Evolutionary conservation across 1,140 invertebrate species (phyloP), one percentile per base, ranked within the genome.

Genomic region (Armadillidium nasatum): DNA sequence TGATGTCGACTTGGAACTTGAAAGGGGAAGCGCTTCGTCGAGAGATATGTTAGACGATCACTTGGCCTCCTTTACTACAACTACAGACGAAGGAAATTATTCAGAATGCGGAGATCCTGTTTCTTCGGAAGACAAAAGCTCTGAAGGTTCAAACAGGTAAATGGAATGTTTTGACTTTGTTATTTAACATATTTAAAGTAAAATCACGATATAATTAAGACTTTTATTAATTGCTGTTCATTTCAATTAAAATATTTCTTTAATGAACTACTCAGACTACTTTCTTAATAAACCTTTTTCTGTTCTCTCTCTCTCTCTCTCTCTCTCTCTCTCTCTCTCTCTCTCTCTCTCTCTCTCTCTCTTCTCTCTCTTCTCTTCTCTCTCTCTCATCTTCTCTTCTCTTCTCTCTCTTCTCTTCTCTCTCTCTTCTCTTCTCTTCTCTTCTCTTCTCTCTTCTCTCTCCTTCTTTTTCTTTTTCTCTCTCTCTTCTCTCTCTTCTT

Each of bases 71-170:
- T 82, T 81, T 76, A 83, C 83, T 66, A 82, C 81, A 22, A 83
- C 82, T 68, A 84, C 82, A 23, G 83, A 83, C 78, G 84, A 85
- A 75, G 83, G 84, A 22, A 84, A 84, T 73, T 84, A 78, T 76
- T 85, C 84, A 0, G 84, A 85, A 76, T 84, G 83, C 74, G 81
- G 83, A 68, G 83, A 83, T 70, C 78, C 83, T 23, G 83, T 82
- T 15, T 82, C 83, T 75, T 82, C 83, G 43, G 81, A 83, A 78
- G 76, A 82, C 78, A 80, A 81, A 78, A 82, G 83, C 79, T 79
- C 81, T 68, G 80, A 84, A 50, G 79, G 80, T 68, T 79, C 82
- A 74, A 83, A 82, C 80, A 84, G 83, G 83, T 84, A 70, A 79
- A 78, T 73, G 0, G 68, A 10, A 44, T 19, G 69, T 68, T 44